Base-by-base conservation (phyloP, 2,113 vertebrate genomes). In the Pelvicachromis taeniatus region DNA sequence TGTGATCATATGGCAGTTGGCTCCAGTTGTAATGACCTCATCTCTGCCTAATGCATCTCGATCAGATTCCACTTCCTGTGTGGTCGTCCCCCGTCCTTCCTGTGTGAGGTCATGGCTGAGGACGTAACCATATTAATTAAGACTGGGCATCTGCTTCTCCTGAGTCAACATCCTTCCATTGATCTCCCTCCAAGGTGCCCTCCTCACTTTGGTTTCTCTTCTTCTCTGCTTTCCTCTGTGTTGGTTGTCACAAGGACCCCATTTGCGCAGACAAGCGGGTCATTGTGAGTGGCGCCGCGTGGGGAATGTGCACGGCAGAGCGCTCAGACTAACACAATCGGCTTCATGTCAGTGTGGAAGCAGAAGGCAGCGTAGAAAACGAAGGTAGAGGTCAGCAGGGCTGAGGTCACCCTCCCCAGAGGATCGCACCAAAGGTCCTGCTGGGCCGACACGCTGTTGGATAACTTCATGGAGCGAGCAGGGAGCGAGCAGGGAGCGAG, bases 121-220 rank as follows among this genome's bases (percentile, higher is more conserved):
- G 82, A 92, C 80, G 78, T 94, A 94, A 95, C 95, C 95, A 85
- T 87, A 90, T 96, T 96, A 95, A 94, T 94, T 95, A 90, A 81
- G 90, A 85, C 87, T 91, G 82, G 87, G 92, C 96, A 96, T 96
- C 96, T 97, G 96, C 94, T 96, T 96, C 94, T 96, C 95, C 94
- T 94, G 94, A 92, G 94, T 95, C 94, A 91, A 85, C 85, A 45
- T 93, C 81, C 88, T 48, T 45, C 89, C 94, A 93, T 95, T 92
- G 91, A 87, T 3, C 9, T 55, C 89, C 48, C 92, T 68, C 91
- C 83, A 88, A 92, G 90, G 90, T 93, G 88, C 91, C 91, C 82
- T 89, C 90, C 84, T 68, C 83, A 84, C 78, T 78, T 55, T 48
- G 29, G 56, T 82, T 84, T 83, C 82, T 48, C 85, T 83, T 78